phyloP scores from a whole-genome alignment of 2,797 vertebrate species.

The Scolopax rusticola region DNA sequence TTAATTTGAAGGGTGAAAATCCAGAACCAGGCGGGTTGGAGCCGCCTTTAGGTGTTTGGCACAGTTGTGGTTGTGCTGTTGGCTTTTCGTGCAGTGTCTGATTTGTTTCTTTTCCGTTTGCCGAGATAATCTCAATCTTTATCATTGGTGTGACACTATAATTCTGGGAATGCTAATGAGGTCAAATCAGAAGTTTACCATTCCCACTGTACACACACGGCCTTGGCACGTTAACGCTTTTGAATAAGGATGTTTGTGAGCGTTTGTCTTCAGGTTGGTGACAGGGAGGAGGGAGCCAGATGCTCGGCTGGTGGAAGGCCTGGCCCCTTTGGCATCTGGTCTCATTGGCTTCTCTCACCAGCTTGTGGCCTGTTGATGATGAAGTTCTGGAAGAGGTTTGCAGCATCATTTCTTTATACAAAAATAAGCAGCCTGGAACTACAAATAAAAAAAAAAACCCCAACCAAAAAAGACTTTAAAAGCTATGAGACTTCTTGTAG shows the following conservation, averaged over 20 bases:
- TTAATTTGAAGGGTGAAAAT: not conserved
- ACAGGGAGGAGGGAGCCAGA: not conserved
- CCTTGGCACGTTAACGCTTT: not conserved
- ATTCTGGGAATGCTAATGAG: slow-evolving; percentile 52
- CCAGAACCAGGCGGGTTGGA: not conserved
- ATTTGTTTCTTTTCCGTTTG: not conserved
- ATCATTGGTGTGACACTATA: slow-evolving; percentile 31
- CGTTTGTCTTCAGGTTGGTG: slow-evolving; percentile 18
- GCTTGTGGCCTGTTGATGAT: not conserved
- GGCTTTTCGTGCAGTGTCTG: not conserved
- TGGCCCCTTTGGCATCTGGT: not conserved
- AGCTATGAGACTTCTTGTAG: not conserved
- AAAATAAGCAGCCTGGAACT: not conserved
- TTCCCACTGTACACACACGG: not conserved
- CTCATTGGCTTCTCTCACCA: not conserved
- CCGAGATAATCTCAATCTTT: slow-evolving; percentile 16
- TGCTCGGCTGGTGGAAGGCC: not conserved
- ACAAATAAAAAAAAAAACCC: too few species aligned
- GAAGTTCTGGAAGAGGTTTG: not conserved
- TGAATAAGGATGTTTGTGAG: slow-evolving; percentile 8
- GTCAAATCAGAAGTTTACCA: slow-evolving; percentile 4
- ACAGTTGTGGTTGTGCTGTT: not conserved
- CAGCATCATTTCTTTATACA: not conserved
- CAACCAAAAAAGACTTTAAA: not conserved
- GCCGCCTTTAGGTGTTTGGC: not conserved